Percentiles rank a stretch among this genome's conserved stretches.
These are phyloP conservation scores for Thymelicus acteon DNA, from an alignment of 2,888 invertebrate species.

Conservation along the genomic window DNA sequence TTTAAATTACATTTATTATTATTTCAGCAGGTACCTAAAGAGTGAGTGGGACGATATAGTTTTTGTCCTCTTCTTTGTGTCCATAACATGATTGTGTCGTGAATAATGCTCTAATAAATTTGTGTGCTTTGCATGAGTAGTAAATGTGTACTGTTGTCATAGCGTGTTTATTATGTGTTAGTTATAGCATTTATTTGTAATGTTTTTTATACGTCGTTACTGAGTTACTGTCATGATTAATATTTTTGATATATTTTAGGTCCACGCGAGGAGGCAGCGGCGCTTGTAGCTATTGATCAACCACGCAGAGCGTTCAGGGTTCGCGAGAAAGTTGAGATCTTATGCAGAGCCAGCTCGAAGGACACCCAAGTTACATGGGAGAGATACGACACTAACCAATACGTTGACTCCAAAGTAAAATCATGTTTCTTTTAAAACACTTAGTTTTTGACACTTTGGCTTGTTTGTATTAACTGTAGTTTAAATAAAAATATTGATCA, in stretches of 20 bases:
- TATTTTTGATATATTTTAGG: slow-evolving; percentile 55
- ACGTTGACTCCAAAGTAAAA: slow-evolving; percentile 63
- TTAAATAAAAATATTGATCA: no score
- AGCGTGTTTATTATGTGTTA: not conserved
- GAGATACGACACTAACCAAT: slow-evolving; percentile 64
- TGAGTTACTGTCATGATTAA: not conserved
- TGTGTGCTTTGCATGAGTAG: slow-evolving; percentile 34
- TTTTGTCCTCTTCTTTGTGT: slow-evolving; percentile 1
- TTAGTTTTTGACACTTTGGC: no score
- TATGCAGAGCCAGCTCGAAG: slow-evolving; percentile 56
- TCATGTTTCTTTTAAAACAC: not conserved
- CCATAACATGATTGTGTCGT: slow-evolving; percentile 1
- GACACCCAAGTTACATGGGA: slow-evolving; percentile 59
- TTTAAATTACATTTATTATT: not conserved
- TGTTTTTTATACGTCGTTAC: no score
- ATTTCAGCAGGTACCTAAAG: slow-evolving; percentile 1
- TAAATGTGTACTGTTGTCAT: not conserved
- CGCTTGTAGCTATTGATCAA: slow-evolving; percentile 69
- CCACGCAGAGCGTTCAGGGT: slow-evolving; percentile 62
- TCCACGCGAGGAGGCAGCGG: slow-evolving; percentile 47
- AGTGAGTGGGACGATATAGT: slow-evolving; percentile 9
- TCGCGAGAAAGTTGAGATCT: slow-evolving; percentile 68
- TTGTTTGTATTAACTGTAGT: no score
- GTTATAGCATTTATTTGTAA: no score
- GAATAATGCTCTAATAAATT: slow-evolving; percentile 9